These are phyloP conservation scores for Plestiodon gilberti DNA, from an alignment of 2,113 vertebrate genomes.

Conservation along the genomic window DNA sequence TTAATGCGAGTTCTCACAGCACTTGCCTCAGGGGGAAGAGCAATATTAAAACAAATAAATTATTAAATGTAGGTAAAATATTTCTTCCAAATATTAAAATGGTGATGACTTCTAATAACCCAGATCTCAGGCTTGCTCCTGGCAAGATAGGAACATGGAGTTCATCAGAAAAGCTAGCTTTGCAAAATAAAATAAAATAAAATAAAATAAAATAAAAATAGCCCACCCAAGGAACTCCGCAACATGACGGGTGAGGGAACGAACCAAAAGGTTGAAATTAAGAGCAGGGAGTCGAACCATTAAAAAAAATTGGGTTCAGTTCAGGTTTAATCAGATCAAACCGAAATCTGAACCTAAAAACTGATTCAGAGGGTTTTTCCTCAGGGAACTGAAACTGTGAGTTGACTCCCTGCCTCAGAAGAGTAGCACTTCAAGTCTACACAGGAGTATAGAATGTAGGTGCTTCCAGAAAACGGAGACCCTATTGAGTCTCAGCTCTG, in stretches of 20 bases:
- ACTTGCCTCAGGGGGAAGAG: neutral
- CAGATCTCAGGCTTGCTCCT: neutral
- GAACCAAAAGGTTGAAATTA: neutral
- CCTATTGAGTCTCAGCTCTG: too few relatives aligned
- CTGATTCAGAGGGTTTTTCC: too few relatives aligned
- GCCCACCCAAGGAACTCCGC: too few relatives aligned
- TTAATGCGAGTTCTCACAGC: neutral
- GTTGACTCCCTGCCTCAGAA: too few relatives aligned
- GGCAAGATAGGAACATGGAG: neutral
- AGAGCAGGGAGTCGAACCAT: neutral
- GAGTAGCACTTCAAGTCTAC: too few relatives aligned
- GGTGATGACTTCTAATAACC: neutral
- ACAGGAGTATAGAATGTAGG: too few relatives aligned
- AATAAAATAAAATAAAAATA: neutral
- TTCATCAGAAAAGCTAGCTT: neutral
- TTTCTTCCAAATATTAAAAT: slow-evolving; percentile 8
- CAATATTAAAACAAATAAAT: slow-evolving; percentile 36
- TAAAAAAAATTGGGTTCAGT: too few relatives aligned
- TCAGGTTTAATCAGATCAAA: too few relatives aligned
- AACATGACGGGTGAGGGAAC: too few relatives aligned
- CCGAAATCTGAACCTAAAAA: too few relatives aligned
- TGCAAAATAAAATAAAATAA: neutral
- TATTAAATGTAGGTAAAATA: slow-evolving; percentile 25
- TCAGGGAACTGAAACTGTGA: too few relatives aligned
- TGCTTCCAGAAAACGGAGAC: too few relatives aligned